Evolutionary conservation across 2,113 vertebrate genomes (phyloP), one percentile per base, ranked within the genome.

Genomic region (Hoplias malabaricus): DNA sequence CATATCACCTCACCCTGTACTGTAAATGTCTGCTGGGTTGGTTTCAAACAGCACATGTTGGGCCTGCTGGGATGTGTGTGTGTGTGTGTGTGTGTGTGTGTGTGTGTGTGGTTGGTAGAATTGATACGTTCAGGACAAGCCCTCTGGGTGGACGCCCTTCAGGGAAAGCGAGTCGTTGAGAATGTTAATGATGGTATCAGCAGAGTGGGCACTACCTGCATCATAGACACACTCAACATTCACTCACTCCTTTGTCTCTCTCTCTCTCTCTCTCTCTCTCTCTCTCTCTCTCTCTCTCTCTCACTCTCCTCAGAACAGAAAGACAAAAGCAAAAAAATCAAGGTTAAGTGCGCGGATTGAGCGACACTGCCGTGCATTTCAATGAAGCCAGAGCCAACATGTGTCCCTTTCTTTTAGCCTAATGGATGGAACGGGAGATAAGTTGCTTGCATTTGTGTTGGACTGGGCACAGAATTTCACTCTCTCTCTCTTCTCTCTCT

Each of bases 141-240:
- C 69, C 66, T 71, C 75, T 61, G 40, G 33, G 46, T 83, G 74
- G 75, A 84, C 74, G 87, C 87, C 90, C 89, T 91, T 92, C 89
- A 90, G 80, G n/a, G 42, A 77, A 83, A 86, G 84, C 65, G 69
- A 85, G 72, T 84, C 82, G 80, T 79, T 80, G 84, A 82, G 84
- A 90, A 92, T 92, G 86, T 82, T 90, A 91, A 91, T 92, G 80
- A 87, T 42, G 61, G 14, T 84, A 84, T 82, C 80, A 74, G 82
- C 34, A 65, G 63, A 84, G 82, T 79, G 65, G 34, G 38, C 67
- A 66, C 69, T 78, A 80, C 63, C 81, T 83, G 79, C 29, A 29
- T 63, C 57, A 31, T 27, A 50, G 62, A 34, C 48, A 33, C 38
- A 38, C 38, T 25, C 38, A 23, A n/a, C 42, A 21, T 25, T 29